Base-by-base conservation (phyloP, 2,797 vertebrate genomes). In the Hydrolagus colliei region DNA sequence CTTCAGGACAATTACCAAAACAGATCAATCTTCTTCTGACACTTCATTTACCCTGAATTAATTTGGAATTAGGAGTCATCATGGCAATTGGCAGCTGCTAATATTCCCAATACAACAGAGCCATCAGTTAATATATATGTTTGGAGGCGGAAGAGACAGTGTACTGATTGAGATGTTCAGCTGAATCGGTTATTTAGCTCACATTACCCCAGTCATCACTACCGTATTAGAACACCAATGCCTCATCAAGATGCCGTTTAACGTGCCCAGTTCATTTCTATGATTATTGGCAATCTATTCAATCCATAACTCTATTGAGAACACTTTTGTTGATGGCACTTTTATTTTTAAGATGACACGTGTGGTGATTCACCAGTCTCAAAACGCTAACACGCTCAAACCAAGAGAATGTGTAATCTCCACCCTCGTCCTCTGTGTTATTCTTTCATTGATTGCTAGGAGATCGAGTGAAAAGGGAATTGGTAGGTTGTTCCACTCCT, bases 41-140 rank as follows among this genome's bases (percentile, higher is more conserved):
- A 97, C 95, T 96, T 97, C 95, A 97, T 97, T 97, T 97, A 95
- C 95, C 95, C 96, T 96, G 95, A 95, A 96, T 96, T 97, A 96
- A 97, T 96, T 96, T 96, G 95, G 96, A 96, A 96, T 97, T 97
- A 96, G 94, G 90, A 91, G 91, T 93, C 93, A 93, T 96, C 96
- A 96, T 92, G 92, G 94, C 93, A 95, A 96, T 96, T 96, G 95
- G 95, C 96, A 97, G 95, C 93, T 92, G 91, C 92, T 93, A 94
- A 94, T 95, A 96, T 94, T 95, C 94, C 95, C 94, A 90, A 89
- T 93, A 93, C 94, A 91, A 88, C 0, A 0, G 0, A 0, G 79
- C 88, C 84, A 87, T 92, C 90, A 92, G 88, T 88, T 88, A 90
- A 90, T 91, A 90, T 89, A 92, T 92, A 87, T 89, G 88, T 89